phyloP scores from a whole-genome alignment of 2,888 invertebrate species.

The Pterobdella sp. region DNA sequence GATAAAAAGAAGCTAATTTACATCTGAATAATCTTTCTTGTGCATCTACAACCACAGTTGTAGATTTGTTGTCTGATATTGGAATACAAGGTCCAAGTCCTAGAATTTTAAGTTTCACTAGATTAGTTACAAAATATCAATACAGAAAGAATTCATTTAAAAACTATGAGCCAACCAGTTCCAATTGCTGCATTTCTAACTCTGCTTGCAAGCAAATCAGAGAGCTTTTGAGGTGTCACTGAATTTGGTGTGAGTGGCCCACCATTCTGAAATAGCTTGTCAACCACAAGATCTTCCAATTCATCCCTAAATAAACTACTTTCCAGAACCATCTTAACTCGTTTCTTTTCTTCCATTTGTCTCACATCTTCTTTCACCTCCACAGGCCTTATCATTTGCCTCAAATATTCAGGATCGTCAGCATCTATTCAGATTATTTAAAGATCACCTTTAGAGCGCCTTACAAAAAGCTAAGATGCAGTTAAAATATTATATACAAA shows the following conservation, averaged over 20 bases:
- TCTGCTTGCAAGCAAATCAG: constrained; percentile 23
- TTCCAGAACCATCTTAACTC: constrained; percentile 70
- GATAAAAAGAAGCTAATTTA: constrained; percentile 89
- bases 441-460: not conserved
- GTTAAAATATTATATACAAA: constrained; percentile 1
- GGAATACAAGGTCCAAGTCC: constrained; percentile 66
- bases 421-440: constrained; percentile 44
- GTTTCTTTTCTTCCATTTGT: constrained; percentile 96
- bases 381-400: constrained; percentile 53
- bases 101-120: constrained; percentile 11
- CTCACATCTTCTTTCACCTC: constrained; percentile 59
- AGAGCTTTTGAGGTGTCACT: constrained; percentile 18
- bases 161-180: constrained; percentile 15
- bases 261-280: constrained; percentile 41
- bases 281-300: constrained; percentile 85
- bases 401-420: constrained; percentile 54
- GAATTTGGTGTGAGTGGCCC: constrained; percentile 26
- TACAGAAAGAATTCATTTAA: not conserved
- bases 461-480: not conserved
- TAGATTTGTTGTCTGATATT: constrained; percentile 93
- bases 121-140: not conserved
- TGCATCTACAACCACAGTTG: constrained; percentile 82
- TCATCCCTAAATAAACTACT: constrained; percentile 86
- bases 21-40: constrained; percentile 89
- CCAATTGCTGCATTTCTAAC: constrained; percentile 25